phyloP scores from a whole-genome alignment of 2,888 invertebrate species.

The Schrankia costaestrigalis region DNA sequence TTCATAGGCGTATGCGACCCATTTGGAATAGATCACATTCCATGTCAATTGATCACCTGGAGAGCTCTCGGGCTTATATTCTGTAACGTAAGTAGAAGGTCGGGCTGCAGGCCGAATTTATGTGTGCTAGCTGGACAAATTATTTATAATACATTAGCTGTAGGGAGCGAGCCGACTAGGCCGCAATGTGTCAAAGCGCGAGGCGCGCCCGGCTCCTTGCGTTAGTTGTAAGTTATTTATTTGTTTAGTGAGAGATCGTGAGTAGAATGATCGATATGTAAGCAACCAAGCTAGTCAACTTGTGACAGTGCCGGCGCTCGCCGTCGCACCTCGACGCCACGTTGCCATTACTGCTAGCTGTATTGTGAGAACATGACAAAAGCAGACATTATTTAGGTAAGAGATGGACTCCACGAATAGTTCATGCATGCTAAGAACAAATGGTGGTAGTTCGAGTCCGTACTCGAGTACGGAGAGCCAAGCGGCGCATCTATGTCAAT shows the following conservation, averaged over 20 bases:
- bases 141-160: slow-evolving; percentile 62
- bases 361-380: slow-evolving; percentile 48
- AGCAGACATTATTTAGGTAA: slow-evolving; percentile 33
- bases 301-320: slow-evolving; percentile 50
- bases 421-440: slow-evolving; percentile 42
- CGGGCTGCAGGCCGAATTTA: slow-evolving; percentile 50
- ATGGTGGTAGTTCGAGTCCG: too few relatives aligned
- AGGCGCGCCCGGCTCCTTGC: slow-evolving; percentile 53
- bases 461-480: too few relatives aligned
- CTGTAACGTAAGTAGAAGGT: slow-evolving; percentile 49
- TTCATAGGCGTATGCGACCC: slow-evolving; percentile 50
- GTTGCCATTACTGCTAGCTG: slow-evolving; percentile 70
- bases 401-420: slow-evolving; percentile 40
- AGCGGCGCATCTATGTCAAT: slow-evolving; percentile 26
- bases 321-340: slow-evolving; percentile 47
- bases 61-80: slow-evolving; percentile 33
- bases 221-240: slow-evolving; percentile 74
- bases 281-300: slow-evolving; percentile 77
- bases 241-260: slow-evolving; percentile 71
- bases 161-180: slow-evolving; percentile 42
- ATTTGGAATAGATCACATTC: slow-evolving; percentile 39
- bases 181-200: slow-evolving; percentile 60
- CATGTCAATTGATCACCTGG: slow-evolving; percentile 48
- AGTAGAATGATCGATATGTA: slow-evolving; percentile 63
- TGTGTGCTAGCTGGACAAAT: slow-evolving; percentile 73